A percentile compares a stretch with the other conserved stretches of the same genome.
Conservation (phyloP, 2,797 vertebrate genomes). For the Cynopterus sphinx region DNA sequence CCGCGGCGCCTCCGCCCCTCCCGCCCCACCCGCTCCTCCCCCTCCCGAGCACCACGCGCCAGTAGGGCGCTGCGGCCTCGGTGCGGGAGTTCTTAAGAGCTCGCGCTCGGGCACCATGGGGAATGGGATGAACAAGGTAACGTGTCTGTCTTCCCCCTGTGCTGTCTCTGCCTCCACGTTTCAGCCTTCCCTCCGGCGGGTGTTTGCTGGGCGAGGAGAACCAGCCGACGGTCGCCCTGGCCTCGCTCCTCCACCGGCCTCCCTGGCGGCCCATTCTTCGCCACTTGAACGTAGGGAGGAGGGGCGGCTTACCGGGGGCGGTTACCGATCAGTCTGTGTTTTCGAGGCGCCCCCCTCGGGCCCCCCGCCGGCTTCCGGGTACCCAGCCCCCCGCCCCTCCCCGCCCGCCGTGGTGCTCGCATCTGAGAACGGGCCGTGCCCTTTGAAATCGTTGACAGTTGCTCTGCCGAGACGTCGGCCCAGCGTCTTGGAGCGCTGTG, state of each 20-base stretch:
- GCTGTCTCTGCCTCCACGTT: not conserved
- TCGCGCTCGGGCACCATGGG: constrained; percentile 82
- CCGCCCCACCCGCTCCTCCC: not conserved
- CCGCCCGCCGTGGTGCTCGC: not conserved
- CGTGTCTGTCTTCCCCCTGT: not conserved
- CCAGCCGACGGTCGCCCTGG: fast-evolving
- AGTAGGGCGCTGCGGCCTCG: constrained; percentile 32
- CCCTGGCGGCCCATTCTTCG: not conserved
- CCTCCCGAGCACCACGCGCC: not conserved
- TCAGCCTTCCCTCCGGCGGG: not conserved
- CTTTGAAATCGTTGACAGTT: not conserved
- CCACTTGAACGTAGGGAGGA: not conserved
- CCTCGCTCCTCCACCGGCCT: too few relatives aligned
- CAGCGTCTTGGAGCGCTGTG: not conserved
- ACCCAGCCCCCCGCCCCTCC: not conserved
- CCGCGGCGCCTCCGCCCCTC: not conserved
- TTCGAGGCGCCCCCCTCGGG: not conserved
- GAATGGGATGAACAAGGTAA: constrained; percentile 89
- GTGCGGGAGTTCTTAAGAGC: constrained; percentile 56
- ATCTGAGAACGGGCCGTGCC: not conserved
- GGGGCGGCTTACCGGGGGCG: not conserved
- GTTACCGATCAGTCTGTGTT: not conserved
- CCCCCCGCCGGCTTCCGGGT: not conserved
- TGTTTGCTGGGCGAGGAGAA: not conserved
- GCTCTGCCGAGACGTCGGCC: not conserved